phyloP scores from a whole-genome alignment of 92 coral and sea anemone genomes.

The Porites cylindrica region DNA sequence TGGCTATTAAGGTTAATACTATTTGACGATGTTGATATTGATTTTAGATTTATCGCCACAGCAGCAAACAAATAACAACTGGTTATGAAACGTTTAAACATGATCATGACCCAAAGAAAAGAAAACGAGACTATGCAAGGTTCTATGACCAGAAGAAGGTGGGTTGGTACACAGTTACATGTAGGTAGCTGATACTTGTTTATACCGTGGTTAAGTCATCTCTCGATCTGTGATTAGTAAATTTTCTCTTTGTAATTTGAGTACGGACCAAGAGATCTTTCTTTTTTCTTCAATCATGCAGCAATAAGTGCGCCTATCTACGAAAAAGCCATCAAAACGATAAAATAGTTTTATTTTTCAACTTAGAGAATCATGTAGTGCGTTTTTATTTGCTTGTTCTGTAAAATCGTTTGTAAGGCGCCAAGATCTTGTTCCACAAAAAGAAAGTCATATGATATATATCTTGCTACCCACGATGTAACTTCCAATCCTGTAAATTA shows the following conservation, averaged over 20 bases:
- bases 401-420: too few relatives aligned
- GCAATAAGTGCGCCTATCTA: too few relatives aligned
- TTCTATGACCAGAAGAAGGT: constrained; percentile 86
- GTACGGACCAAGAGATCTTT: too few relatives aligned
- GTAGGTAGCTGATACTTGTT: not conserved
- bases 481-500: too few relatives aligned
- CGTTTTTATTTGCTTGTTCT: too few relatives aligned
- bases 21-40: not conserved
- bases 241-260: not conserved
- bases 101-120: constrained; percentile 85
- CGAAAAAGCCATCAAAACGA: too few relatives aligned
- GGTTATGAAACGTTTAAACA: constrained; percentile 94
- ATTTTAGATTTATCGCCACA: constrained; percentile 82
- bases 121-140: constrained; percentile 91
- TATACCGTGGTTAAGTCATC: not conserved
- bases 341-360: too few relatives aligned
- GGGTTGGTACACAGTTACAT: not conserved
- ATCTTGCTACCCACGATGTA: too few relatives aligned
- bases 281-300: too few relatives aligned
- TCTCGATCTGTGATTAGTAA: not conserved
- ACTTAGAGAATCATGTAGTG: too few relatives aligned
- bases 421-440: too few relatives aligned
- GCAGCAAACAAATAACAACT: constrained; percentile 80
- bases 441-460: too few relatives aligned
- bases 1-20: not conserved